Evolutionary conservation across 2,797 vertebrate genomes (phyloP).

Genomic region (Melanitta fusca): DNA sequence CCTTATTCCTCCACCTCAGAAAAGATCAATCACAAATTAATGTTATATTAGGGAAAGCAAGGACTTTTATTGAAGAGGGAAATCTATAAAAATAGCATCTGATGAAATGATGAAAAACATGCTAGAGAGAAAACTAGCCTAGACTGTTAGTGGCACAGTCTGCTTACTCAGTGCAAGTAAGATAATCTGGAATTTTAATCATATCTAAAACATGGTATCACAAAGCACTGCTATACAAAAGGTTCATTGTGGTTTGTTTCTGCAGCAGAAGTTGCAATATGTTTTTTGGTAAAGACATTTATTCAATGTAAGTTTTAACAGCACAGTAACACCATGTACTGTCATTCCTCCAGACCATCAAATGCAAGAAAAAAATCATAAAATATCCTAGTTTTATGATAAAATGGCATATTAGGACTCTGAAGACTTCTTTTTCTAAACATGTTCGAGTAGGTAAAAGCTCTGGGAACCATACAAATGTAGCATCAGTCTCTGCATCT

Average conservation of each 20-base stretch:
- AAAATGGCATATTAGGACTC: constrained; percentile 18
- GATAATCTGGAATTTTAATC: background rate
- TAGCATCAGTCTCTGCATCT: background rate
- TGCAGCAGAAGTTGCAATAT: background rate
- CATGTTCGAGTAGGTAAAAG: background rate
- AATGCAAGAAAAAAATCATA: background rate
- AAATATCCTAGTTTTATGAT: background rate
- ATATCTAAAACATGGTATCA: background rate
- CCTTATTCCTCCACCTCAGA: constrained; percentile 64
- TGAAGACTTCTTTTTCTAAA: background rate
- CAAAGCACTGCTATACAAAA: constrained; percentile 2
- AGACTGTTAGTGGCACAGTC: background rate
- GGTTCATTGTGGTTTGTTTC: background rate
- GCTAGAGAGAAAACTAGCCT: constrained; percentile 21
- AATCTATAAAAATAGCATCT: constrained; percentile 35
- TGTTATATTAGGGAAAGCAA: constrained; percentile 59
- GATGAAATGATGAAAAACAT: constrained; percentile 39
- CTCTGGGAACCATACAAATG: background rate
- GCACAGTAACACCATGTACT: background rate
- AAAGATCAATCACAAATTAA: constrained; percentile 68
- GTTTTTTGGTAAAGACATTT: constrained; percentile 6
- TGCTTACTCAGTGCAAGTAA: background rate
- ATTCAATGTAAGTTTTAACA: background rate
- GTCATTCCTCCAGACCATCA: background rate
- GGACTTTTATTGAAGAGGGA: background rate